Evolutionary conservation across 2,888 invertebrate species (phyloP), one percentile per base, ranked within the genome.

Genomic region (Diogma glabrata): DNA sequence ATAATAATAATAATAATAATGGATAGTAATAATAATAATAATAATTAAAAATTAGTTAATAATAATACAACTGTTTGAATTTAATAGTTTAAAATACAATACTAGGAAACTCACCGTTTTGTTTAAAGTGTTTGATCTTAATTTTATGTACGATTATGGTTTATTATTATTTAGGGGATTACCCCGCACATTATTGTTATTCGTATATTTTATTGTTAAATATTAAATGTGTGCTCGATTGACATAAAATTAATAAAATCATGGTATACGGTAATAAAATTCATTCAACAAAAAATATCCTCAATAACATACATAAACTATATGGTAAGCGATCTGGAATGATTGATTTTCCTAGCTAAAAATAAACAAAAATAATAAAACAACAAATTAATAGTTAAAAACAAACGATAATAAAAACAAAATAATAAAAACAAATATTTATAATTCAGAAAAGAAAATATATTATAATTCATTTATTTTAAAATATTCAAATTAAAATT

Each of bases 61-160:
- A n/a, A n/a, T n/a, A n/a, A n/a, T n/a, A n/a, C n/a, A n/a, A n/a
- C n/a, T n/a, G n/a, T n/a, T n/a, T n/a, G n/a, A 47, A 9, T 30
- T 28, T 16, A 33, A 16, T 30, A n/a, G 10, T 36, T 26, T 19
- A 47, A 36, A 36, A 23, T 52, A 47, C 28, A 49, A 47, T 48
- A 49, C 50, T 51, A 47, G 49, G 51, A 49, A 53, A 53, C 53
- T 51, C 53, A 51, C 50, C 51, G 49, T 49, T 38, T 49, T 48
- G 19, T 47, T 51, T 28, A 24, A 24, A 24, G 23, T 46, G 23
- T 43, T 22, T 43, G 10, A 22, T 43, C 23, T 22, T 43, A 22
- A 43, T 22, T 20, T 38, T 43, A 22, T 43, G 23, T 43, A 14
- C 14, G 43, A 22, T 43, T 22, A 22, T 43, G 23, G 20, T 43